A percentile compares a stretch with the other conserved stretches of the same genome.
These are phyloP conservation scores for Ethmia dodecea DNA, from an alignment of 2,888 invertebrate genomes.

Conservation along the genomic window DNA sequence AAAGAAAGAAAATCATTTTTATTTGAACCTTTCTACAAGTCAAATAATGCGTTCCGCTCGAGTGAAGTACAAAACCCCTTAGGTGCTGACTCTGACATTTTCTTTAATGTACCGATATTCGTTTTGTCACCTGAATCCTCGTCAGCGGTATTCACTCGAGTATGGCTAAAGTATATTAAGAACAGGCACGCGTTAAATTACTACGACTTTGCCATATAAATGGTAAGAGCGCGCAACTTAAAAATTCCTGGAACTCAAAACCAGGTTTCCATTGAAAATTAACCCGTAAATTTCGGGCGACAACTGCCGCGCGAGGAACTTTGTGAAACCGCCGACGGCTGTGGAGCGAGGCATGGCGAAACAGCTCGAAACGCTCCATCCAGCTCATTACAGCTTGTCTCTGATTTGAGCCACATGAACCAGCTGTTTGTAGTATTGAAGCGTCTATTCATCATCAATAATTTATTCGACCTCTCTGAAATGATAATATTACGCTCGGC, in stretches of 20 bases:
- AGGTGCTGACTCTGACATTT: slow-evolving; percentile 30
- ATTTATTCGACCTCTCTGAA: too few relatives aligned
- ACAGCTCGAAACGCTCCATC: slow-evolving; percentile 36
- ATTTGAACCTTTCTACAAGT: too few relatives aligned
- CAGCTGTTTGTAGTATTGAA: too few relatives aligned
- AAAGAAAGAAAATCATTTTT: slow-evolving; percentile 3
- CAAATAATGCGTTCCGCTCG: slow-evolving; percentile 39
- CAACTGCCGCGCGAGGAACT: slow-evolving; percentile 70
- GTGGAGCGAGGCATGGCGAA: slow-evolving; percentile 37
- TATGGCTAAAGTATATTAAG: slow-evolving; percentile 2
- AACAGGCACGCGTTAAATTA: slow-evolving; percentile 18
- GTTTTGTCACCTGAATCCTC: slow-evolving; percentile 30
- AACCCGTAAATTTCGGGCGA: slow-evolving; percentile 74
- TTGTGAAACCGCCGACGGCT: slow-evolving; percentile 68
- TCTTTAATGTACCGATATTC: slow-evolving; percentile 30
- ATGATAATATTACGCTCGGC: too few relatives aligned
- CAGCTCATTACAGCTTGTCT: slow-evolving; percentile 51
- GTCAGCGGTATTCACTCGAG: slow-evolving; percentile 19
- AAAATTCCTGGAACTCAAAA: slow-evolving; percentile 61
- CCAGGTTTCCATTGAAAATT: slow-evolving; percentile 68
- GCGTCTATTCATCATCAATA: too few relatives aligned
- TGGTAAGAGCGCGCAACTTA: slow-evolving; percentile 47
- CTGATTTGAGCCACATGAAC: slow-evolving; percentile 25
- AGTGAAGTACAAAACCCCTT: slow-evolving; percentile 28
- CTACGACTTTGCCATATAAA: slow-evolving; percentile 28